phyloP scores from a whole-genome alignment of 2,888 invertebrate species.

The Nudaria mundana region DNA sequence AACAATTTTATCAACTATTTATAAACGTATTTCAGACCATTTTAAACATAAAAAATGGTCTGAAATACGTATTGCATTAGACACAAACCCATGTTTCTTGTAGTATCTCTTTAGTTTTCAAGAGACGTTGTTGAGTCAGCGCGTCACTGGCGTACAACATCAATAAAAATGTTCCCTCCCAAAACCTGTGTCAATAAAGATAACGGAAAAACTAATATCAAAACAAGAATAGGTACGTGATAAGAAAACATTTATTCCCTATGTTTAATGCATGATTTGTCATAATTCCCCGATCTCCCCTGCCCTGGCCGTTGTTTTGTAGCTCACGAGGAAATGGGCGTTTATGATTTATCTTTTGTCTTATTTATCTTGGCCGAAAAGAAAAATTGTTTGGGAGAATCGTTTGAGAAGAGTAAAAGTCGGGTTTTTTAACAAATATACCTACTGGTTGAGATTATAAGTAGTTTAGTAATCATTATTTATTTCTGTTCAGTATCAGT shows the following conservation, averaged over 20 bases:
- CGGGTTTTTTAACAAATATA: slow-evolving; percentile 67
- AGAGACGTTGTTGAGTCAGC: slow-evolving; percentile 40
- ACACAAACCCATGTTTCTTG: too few relatives aligned
- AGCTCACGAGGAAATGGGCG: slow-evolving; percentile 71
- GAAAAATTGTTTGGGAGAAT: slow-evolving; percentile 66
- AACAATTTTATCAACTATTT: slow-evolving; percentile 39
- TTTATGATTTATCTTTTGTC: slow-evolving; percentile 74
- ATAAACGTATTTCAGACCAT: too few relatives aligned
- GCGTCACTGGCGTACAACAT: slow-evolving; percentile 53
- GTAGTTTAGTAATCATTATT: slow-evolving; percentile 42
- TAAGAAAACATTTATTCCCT: slow-evolving; percentile 82
- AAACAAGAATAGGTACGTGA: slow-evolving; percentile 81
- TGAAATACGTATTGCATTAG: too few relatives aligned
- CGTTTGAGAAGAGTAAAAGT: slow-evolving; percentile 50
- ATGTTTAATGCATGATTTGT: slow-evolving; percentile 82
- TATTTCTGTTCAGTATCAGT: slow-evolving; percentile 18
- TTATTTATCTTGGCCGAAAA: slow-evolving; percentile 70
- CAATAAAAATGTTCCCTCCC: slow-evolving; percentile 68
- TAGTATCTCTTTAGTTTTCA: too few relatives aligned
- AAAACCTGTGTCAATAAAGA: slow-evolving; percentile 81
- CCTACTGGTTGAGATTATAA: slow-evolving; percentile 53
- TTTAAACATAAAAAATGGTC: too few relatives aligned
- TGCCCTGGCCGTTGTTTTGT: slow-evolving; percentile 71
- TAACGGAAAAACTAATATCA: slow-evolving; percentile 80
- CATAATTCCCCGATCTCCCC: slow-evolving; percentile 78